Conservation (phyloP, 2,797 vertebrate species). For the Sebastiscus albofasciatus region DNA sequence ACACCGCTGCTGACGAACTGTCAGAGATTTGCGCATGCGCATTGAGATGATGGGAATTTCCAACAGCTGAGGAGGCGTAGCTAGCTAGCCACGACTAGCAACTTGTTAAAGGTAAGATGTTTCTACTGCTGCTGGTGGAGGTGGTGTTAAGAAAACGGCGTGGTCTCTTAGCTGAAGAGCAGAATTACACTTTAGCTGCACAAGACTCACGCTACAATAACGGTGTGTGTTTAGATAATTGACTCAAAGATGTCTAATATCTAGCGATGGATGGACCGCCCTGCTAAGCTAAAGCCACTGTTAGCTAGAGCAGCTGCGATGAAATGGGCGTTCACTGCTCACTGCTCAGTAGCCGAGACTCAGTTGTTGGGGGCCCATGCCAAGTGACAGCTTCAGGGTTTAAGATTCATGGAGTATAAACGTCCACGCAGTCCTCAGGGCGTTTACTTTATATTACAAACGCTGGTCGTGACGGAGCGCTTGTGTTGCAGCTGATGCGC, state of each 20-base stretch:
- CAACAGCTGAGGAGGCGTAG: constrained; percentile 80
- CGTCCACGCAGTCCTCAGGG: background rate
- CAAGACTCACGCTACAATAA: fast-evolving
- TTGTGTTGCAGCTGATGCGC: constrained; percentile 16
- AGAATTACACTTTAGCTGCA: background rate
- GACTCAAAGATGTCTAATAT: background rate
- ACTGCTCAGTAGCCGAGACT: constrained; percentile 7
- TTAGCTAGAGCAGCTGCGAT: constrained; percentile 69
- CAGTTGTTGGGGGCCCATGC: constrained; percentile 33
- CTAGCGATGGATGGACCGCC: constrained; percentile 47
- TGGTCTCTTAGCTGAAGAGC: background rate
- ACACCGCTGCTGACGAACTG: constrained; percentile 56
- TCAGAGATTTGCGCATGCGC: constrained; percentile 78
- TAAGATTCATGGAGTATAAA: background rate
- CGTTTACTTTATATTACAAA: background rate
- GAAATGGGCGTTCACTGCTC: constrained; percentile 81
- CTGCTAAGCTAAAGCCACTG: constrained; percentile 57
- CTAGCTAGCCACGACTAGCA: constrained; percentile 74
- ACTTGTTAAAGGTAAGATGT: constrained; percentile 80
- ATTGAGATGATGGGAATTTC: constrained; percentile 75
- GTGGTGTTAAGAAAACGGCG: constrained; percentile 4
- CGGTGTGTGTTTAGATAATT: background rate
- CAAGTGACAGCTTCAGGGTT: constrained; percentile 5
- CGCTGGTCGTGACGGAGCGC: background rate
- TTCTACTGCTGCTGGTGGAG: background rate